Conservation (phyloP, 2,888 invertebrate species). For the Melipona beecheii region DNA sequence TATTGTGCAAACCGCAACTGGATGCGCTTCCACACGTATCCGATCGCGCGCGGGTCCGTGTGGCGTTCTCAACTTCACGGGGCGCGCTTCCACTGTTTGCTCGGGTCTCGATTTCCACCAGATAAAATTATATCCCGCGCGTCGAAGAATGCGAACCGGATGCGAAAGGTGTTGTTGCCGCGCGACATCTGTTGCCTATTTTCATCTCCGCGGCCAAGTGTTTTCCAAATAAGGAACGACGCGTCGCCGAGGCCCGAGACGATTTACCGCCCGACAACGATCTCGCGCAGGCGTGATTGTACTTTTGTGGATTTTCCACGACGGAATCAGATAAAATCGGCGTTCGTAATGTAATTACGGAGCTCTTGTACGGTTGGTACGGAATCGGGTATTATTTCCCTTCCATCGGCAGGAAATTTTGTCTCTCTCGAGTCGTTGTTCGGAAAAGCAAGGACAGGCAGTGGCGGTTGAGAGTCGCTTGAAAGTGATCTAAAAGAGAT, state of each 20-base stretch:
- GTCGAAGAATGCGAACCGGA: slow-evolving; percentile 32
- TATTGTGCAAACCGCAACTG: slow-evolving; percentile 73
- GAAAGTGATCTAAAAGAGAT: slow-evolving; percentile 52
- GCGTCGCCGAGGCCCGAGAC: neutral
- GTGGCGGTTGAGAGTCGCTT: slow-evolving; percentile 38
- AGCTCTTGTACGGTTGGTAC: neutral
- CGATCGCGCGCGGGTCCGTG: slow-evolving; percentile 40
- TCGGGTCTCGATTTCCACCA: slow-evolving; percentile 64
- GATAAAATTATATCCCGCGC: slow-evolving; percentile 60
- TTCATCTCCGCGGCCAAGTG: slow-evolving; percentile 18
- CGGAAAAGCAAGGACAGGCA: accelerated
- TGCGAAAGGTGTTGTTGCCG: slow-evolving; percentile 7
- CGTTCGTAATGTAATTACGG: neutral
- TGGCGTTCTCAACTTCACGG: slow-evolving; percentile 50
- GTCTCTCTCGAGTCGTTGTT: too few relatives aligned
- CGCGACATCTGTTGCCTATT: slow-evolving; percentile 63
- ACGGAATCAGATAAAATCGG: slow-evolving; percentile 9
- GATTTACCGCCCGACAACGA: neutral
- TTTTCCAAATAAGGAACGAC: slow-evolving; percentile 37
- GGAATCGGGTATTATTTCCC: too few relatives aligned
- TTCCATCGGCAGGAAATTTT: too few relatives aligned
- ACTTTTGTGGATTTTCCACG: neutral
- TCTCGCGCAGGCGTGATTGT: neutral
- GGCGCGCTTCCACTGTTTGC: slow-evolving; percentile 51
- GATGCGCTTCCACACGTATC: slow-evolving; percentile 54